A percentile compares a stretch with the other conserved stretches of the same genome.
Conservation (phyloP, 2,113 vertebrate species). For the Bubo bubo region DNA sequence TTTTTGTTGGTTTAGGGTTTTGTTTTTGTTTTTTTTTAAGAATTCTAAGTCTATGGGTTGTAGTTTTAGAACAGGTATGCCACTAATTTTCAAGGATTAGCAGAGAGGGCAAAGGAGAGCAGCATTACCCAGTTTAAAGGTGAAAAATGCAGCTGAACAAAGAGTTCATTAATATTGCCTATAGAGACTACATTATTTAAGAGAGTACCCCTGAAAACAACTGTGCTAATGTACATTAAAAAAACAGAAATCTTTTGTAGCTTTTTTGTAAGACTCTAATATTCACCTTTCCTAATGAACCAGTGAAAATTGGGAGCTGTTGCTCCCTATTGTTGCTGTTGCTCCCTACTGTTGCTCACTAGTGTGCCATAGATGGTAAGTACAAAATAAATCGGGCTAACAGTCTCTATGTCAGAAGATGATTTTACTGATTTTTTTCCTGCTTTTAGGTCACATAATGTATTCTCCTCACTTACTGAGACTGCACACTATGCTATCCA, state of each 20-base stretch:
- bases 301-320: not conserved
- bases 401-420: not conserved
- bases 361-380: not conserved
- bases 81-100: not conserved
- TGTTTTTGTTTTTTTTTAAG: not conserved
- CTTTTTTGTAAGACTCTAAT: not conserved
- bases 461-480: not conserved
- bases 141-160: not conserved
- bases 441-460: not conserved
- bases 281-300: not conserved
- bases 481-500: not conserved
- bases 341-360: not conserved
- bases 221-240: not conserved
- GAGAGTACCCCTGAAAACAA: not conserved
- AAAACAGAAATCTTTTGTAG: not conserved
- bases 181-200: not conserved
- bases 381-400: not conserved
- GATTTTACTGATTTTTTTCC: not conserved
- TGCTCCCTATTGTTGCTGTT: not conserved
- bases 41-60: not conserved
- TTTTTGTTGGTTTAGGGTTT: too few relatives aligned
- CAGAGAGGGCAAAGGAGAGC: not conserved
- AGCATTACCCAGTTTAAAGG: not conserved
- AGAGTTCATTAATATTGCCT: not conserved
- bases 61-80: not conserved